These are phyloP conservation scores for Tachysurus vachellii DNA, from an alignment of 2,113 vertebrate species.

Conservation along the genomic window DNA sequence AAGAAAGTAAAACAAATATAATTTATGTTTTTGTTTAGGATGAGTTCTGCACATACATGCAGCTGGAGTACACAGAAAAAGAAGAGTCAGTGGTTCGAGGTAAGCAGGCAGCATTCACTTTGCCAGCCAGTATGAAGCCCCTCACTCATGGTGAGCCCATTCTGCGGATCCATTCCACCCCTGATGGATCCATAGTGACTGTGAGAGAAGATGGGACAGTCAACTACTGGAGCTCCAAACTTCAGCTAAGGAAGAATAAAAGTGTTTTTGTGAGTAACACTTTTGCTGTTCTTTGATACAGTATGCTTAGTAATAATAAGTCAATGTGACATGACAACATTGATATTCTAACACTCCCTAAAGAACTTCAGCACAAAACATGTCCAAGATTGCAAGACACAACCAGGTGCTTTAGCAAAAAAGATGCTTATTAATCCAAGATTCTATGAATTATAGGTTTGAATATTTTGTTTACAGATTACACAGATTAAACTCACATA, in stretches of 20 bases:
- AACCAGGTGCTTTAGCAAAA: not conserved
- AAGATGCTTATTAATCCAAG: not conserved
- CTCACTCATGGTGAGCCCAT: slow-evolving; percentile 64
- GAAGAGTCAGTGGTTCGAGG: slow-evolving; percentile 58
- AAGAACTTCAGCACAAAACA: not conserved
- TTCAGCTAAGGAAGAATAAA: slow-evolving; percentile 76
- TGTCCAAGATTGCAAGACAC: not conserved
- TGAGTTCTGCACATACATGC: slow-evolving; percentile 76
- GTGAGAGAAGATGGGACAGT: slow-evolving; percentile 76
- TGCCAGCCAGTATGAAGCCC: slow-evolving; percentile 67
- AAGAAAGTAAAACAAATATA: not conserved
- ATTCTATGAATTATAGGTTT: not conserved
- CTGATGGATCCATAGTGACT: slow-evolving; percentile 71
- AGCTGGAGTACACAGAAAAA: slow-evolving; percentile 72
- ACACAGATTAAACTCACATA: not conserved
- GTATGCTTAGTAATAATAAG: not conserved
- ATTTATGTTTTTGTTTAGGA: slow-evolving; percentile 60
- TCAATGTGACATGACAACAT: not conserved
- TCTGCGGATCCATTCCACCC: slow-evolving; percentile 62
- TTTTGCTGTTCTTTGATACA: not conserved
- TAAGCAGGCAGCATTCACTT: slow-evolving; percentile 68
- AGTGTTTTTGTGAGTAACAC: slow-evolving; percentile 76
- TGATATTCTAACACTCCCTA: not conserved
- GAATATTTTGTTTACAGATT: not conserved
- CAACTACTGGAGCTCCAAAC: slow-evolving; percentile 78